Base-by-base conservation (phyloP, 2,113 vertebrate species). In the Coptodon rendalli region DNA sequence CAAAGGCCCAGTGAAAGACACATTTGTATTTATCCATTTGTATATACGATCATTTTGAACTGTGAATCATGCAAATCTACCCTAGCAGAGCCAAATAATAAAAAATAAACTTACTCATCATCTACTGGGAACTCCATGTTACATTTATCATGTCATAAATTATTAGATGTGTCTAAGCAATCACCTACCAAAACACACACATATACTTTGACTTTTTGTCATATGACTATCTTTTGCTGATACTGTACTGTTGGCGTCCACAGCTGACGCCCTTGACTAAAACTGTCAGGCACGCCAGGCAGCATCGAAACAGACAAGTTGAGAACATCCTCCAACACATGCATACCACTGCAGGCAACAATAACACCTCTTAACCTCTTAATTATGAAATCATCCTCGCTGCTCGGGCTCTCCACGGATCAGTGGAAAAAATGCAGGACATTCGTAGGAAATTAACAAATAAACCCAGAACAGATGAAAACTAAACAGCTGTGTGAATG, bases 401-500 rank as follows among this genome's bases (percentile, higher is more conserved):
- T 48, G 29, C 52, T 83, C 61, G 2, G 12, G 17, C 78, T 83
- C 86, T 89, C 78, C 7, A 57, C n/a, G n/a, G 80, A 88, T n/a
- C 7, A 87, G 31, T 43, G 61, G 43, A 89, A 89, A 90, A 88
- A 79, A 88, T 76, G 83, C 66, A 12, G 61, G 80, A 24, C 83
- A 88, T 89, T 66, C 71, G 19, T 0, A 38, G 34, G 17, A 87
- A 89, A 82, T 76, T 5, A 84, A 80, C 17, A n/a, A 84, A 85
- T 71, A 57, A 82, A 80, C 13, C 45, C 63, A 29, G 17, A n/a
- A 43, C 3, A 80, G 86, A 59, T 82, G 80, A 85, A 36, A 53
- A 66, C 78, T 24, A 71, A 91, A 82, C 89, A 90, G 81, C 80
- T 91, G 86, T 78, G 89, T 29, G 5, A 24, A 66, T 84, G 88